phyloP scores from a whole-genome alignment of 2,888 invertebrate species.

The Apodemia zela region DNA sequence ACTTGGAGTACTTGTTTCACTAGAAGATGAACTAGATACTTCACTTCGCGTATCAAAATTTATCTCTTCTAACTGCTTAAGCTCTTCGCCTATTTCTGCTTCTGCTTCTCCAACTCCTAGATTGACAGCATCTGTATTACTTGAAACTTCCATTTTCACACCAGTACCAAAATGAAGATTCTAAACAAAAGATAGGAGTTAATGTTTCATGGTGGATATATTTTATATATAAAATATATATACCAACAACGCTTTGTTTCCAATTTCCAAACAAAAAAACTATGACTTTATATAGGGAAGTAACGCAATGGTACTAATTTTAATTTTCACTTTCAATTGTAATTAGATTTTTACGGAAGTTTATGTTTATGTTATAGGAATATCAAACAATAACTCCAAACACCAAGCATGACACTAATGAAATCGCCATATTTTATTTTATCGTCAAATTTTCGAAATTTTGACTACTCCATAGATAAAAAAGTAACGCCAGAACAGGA shows the following conservation, averaged over 20 bases:
- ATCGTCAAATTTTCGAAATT: background rate
- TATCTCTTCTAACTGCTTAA: slow-evolving; percentile 87
- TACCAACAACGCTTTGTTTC: background rate
- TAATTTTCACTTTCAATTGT: too few relatives aligned
- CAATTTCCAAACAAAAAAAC: background rate
- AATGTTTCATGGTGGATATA: slow-evolving; percentile 8
- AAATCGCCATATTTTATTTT: slow-evolving; percentile 5
- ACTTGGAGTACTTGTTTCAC: slow-evolving; percentile 86
- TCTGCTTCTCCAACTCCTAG: slow-evolving; percentile 84
- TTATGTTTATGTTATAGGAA: too few relatives aligned
- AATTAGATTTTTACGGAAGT: too few relatives aligned
- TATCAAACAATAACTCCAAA: too few relatives aligned
- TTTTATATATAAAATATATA: background rate
- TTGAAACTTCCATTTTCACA: slow-evolving; percentile 71
- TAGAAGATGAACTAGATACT: slow-evolving; percentile 90
- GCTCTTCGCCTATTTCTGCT: slow-evolving; percentile 88
- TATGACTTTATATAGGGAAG: background rate
- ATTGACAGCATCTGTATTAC: slow-evolving; percentile 82
- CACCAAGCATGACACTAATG: background rate
- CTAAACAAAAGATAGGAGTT: background rate
- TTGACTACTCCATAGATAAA: too few relatives aligned
- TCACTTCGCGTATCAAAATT: slow-evolving; percentile 93
- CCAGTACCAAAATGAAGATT: background rate
- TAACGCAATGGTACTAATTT: too few relatives aligned
- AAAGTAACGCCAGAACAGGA: too few relatives aligned